Conservation (phyloP, 1,140 invertebrate species). For the Popillia japonica region DNA sequence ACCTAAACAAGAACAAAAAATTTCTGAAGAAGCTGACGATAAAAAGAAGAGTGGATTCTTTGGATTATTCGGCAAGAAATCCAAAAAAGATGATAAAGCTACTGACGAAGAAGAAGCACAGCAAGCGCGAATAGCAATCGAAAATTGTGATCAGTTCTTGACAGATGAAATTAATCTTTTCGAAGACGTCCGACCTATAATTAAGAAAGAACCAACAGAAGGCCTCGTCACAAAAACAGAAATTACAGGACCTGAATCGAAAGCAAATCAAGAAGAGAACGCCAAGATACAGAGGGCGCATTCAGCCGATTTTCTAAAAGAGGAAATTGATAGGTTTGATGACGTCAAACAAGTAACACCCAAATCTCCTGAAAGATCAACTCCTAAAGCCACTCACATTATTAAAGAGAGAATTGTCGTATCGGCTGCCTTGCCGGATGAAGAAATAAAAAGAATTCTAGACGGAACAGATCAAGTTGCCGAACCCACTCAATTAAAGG, state of each 20-base stretch:
- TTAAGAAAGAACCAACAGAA: constrained; percentile 15
- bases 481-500: too few relatives aligned
- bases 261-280: neutral
- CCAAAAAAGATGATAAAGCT: constrained; percentile 36
- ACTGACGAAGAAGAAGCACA: neutral
- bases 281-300: neutral
- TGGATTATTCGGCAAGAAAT: constrained; percentile 43
- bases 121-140: constrained; percentile 9
- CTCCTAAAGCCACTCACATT: neutral
- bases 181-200: constrained; percentile 37
- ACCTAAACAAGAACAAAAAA: constrained; percentile 24
- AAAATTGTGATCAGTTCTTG: constrained; percentile 12
- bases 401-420: constrained; percentile 1
- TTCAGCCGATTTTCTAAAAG: constrained; percentile 46
- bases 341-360: constrained; percentile 12
- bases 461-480: neutral
- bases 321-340: constrained; percentile 48
- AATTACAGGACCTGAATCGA: neutral
- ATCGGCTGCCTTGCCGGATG: neutral
- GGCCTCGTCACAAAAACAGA: neutral
- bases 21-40: constrained; percentile 32
- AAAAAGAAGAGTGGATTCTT: constrained; percentile 46
- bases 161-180: neutral
- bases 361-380: neutral
- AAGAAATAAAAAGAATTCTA: neutral